Percentiles rank a stretch among this genome's conserved stretches.
Conservation (phyloP, 2,888 invertebrate species). For the Noctua fimbriata region DNA sequence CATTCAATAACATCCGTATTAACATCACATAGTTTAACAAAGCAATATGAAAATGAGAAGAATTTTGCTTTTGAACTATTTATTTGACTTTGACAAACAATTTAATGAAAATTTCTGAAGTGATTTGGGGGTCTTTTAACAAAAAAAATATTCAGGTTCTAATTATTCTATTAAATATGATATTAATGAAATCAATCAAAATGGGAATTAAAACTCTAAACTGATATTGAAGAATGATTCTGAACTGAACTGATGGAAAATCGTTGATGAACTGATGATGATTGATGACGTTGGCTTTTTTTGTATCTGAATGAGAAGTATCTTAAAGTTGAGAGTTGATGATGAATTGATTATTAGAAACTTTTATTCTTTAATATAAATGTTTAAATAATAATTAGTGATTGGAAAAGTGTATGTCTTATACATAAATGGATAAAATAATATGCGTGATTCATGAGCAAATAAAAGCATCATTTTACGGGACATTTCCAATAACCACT, state of each 20-base stretch:
- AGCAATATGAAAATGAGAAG: constrained; percentile 1
- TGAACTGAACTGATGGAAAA: neutral
- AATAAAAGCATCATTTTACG: constrained; percentile 42
- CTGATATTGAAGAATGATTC: neutral
- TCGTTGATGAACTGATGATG: neutral
- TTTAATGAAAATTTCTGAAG: neutral
- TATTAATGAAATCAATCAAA: constrained; percentile 2
- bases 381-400: constrained; percentile 1
- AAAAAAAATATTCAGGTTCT: neutral
- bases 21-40: neutral
- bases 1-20: neutral
- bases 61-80: neutral
- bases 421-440: constrained; percentile 57
- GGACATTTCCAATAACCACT: neutral
- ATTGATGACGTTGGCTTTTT: neutral
- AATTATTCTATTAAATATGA: too few species aligned
- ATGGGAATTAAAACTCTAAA: neutral
- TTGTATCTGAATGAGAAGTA: neutral
- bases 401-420: constrained; percentile 38
- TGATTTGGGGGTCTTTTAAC: neutral
- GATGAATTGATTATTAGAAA: neutral
- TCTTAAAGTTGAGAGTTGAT: neutral
- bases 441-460: constrained; percentile 56
- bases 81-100: neutral
- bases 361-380: neutral